Evolutionary conservation across 2,113 vertebrate genomes (phyloP).

Genomic region (Aleadryas rufinucha): DNA sequence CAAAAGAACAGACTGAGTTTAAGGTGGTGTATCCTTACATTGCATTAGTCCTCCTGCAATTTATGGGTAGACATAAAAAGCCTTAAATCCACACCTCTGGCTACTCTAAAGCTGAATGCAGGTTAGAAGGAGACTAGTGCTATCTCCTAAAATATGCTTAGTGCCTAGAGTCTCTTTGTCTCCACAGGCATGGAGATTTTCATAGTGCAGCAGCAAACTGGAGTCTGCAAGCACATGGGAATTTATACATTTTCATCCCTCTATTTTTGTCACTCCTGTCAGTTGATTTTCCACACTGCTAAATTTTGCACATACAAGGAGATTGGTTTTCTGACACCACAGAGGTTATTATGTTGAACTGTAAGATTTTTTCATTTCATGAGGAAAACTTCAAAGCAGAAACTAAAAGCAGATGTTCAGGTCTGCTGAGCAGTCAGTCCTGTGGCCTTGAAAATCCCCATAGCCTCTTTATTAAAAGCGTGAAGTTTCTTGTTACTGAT

Average conservation of each 20-base stretch:
- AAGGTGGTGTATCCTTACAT: background rate
- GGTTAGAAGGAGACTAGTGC: background rate
- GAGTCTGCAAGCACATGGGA: background rate
- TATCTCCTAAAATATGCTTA: background rate
- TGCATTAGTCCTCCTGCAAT: background rate
- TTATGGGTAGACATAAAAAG: background rate
- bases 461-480: background rate
- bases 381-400: constrained; percentile 55
- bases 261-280: background rate
- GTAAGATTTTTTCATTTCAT: constrained; percentile 32
- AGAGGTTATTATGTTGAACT: background rate
- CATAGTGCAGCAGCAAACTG: background rate
- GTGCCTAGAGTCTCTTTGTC: background rate
- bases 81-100: background rate
- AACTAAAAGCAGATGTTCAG: constrained; percentile 61
- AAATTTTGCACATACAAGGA: background rate
- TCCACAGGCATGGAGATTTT: background rate
- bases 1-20: background rate
- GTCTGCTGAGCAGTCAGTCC: background rate
- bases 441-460: background rate
- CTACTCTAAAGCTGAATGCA: background rate
- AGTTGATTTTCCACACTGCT: background rate
- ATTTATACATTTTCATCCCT: background rate
- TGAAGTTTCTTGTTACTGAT: constrained; percentile 39
- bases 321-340: constrained; percentile 12